A percentile compares a stretch with the other conserved stretches of the same genome.
These are phyloP conservation scores for Bibio marci DNA, from an alignment of 2,888 invertebrate genomes.

Conservation along the genomic window DNA sequence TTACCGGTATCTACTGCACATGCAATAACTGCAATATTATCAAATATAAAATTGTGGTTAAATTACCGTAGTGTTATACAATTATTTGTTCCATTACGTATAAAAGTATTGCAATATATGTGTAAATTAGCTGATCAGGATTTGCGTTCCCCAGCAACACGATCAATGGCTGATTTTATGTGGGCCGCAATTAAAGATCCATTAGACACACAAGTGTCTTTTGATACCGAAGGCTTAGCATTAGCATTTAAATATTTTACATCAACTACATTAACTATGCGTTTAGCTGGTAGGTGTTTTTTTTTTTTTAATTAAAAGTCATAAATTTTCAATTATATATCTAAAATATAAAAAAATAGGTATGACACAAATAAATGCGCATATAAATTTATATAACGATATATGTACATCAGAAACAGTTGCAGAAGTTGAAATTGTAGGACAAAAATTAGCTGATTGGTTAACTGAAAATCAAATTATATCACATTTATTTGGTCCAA, in stretches of 20 bases:
- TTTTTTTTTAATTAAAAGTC: not conserved
- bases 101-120: conserved; percentile 81
- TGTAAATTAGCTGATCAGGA: conserved; percentile 86
- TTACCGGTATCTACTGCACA: conserved; percentile 80
- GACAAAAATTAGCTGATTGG: conserved; percentile 76
- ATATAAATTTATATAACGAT: conserved; percentile 82
- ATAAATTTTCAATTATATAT: not conserved
- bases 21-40: conserved; percentile 78
- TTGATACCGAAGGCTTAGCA: conserved; percentile 76
- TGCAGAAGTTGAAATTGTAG: conserved; percentile 69
- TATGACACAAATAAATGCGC: conserved; percentile 86
- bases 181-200: conserved; percentile 93
- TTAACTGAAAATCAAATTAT: conserved; percentile 77
- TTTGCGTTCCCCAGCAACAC: conserved; percentile 68
- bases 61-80: conserved; percentile 82
- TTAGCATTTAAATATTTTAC: conserved; percentile 94
- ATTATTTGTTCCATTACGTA: conserved; percentile 71
- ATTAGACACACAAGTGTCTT: conserved; percentile 66
- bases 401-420: conserved; percentile 76
- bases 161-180: conserved; percentile 92
- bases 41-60: conserved; percentile 85
- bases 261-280: conserved; percentile 84
- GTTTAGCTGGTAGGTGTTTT: conserved; percentile 50
- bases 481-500: conserved; percentile 91
- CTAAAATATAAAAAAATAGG: conserved; percentile 13